Evolutionary conservation across 1,140 invertebrate species (phyloP).

Genomic region (Acromyrmex charruanus): DNA sequence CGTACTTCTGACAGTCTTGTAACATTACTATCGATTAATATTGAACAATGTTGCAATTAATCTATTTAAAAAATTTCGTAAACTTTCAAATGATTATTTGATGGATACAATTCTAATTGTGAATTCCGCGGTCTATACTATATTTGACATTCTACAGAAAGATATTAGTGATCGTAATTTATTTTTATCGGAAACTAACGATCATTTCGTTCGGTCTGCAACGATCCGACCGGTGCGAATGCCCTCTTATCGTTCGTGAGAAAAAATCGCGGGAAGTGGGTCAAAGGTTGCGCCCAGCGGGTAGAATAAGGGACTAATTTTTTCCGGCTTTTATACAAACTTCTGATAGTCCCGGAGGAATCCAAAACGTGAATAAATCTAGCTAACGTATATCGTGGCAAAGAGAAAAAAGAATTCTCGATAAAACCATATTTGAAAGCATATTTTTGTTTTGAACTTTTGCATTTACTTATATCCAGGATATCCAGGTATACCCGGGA

Average conservation of each 20-base stretch:
- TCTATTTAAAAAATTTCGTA: not conserved
- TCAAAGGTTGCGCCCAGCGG: constrained; percentile 43
- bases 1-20: not conserved
- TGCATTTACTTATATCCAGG: not conserved
- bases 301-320: constrained; percentile 53
- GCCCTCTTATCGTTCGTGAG: constrained; percentile 48
- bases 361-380: constrained; percentile 20
- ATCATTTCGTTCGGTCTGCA: constrained; percentile 32
- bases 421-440: not conserved
- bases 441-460: not conserved
- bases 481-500: too few relatives aligned
- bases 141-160: not conserved
- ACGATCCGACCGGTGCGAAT: constrained; percentile 31
- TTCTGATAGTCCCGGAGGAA: constrained; percentile 13
- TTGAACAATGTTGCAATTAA: not conserved
- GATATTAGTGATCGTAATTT: constrained; percentile 24
- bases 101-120: not conserved
- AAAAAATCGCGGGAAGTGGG: constrained; percentile 46
- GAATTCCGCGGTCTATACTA: not conserved
- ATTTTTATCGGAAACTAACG: constrained; percentile 45
- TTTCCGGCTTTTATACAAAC: constrained; percentile 48
- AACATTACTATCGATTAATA: not conserved
- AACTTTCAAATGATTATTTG: not conserved
- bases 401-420: not conserved
- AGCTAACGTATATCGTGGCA: not conserved